Base-by-base conservation (phyloP, 2,113 vertebrate genomes). In the Phalacrocorax pelagicus region DNA sequence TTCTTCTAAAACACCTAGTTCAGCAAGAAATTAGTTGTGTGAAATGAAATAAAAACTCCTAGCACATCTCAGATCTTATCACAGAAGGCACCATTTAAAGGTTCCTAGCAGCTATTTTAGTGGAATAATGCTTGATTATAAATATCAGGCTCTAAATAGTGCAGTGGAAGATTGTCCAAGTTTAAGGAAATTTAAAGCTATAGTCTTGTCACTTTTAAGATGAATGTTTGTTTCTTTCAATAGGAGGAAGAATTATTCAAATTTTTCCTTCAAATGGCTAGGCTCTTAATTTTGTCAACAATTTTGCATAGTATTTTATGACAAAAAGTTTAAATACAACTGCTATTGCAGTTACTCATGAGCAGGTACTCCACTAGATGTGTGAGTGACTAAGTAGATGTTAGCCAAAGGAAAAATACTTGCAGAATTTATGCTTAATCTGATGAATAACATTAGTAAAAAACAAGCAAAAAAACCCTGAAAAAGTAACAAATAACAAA, bases 401-500 rank as follows among this genome's bases (percentile, higher is more conserved):
- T 5, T 36, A n/a, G 13, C 63, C 19, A 58, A 58, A 91, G 44
- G 16, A 54, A 88, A 70, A 52, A 80, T 38, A 29, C 10, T 30
- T 32, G 30, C 21, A 74, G 34, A 81, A 84, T 81, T 49, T 66
- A 27, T 77, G 54, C 12, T 57, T 81, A 61, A 57, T 79, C 24
- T 86, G 24, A 55, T 46, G 4, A 90, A 42, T 11, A 52, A 21
- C 52, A 83, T 63, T 72, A 47, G 6, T 38, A 58, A 79, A 70
- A 49, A 29, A 1, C 2, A 61, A 63, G 15, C 8, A 34, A 34
- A 46, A 34, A 26, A 40, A 1, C 0, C 4, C 2, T 38, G 9
- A 42, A 65, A 81, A 61, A 52, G 22, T 5, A 3, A 9, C 19
- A 26, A 90, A 51, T 21, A 71, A 16, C 4, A 86, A 7, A 17